Conservation (phyloP, 2,113 vertebrate genomes). For the Rhinichthys klamathensis region DNA sequence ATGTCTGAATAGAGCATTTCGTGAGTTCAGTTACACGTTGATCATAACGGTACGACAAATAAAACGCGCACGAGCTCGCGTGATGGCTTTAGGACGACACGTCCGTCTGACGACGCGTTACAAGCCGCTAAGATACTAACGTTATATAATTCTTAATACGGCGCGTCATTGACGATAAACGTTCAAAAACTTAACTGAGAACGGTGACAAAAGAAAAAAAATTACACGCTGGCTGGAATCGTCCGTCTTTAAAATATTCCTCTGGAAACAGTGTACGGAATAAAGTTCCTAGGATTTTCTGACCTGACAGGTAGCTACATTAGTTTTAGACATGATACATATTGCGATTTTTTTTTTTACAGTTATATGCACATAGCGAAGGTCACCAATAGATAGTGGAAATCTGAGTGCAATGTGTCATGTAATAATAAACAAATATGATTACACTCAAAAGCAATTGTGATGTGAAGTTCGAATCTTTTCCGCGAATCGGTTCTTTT, state of each 20-base stretch:
- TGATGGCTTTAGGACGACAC: neutral
- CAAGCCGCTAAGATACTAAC: neutral
- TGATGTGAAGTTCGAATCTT: neutral
- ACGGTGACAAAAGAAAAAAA: slow-evolving; percentile 42
- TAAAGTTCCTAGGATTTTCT: slow-evolving; percentile 41
- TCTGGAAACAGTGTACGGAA: slow-evolving; percentile 23
- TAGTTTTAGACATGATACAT: neutral
- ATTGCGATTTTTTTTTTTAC: too few relatives aligned
- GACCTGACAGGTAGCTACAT: neutral
- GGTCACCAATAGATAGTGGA: neutral
- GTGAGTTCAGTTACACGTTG: neutral
- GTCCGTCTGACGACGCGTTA: neutral
- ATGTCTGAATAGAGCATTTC: neutral
- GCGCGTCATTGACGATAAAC: neutral
- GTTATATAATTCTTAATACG: neutral
- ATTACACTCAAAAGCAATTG: neutral
- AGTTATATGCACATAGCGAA: neutral
- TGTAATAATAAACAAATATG: neutral
- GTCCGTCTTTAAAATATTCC: slow-evolving; percentile 35
- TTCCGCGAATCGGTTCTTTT: neutral
- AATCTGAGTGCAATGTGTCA: too few relatives aligned
- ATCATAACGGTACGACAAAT: slow-evolving; percentile 33
- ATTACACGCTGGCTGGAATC: slow-evolving; percentile 57
- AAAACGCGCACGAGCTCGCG: neutral
- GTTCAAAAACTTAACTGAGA: neutral